Evolutionary conservation across 2,888 invertebrate genomes (phyloP).

Genomic region (Tachystola acroxantha): DNA sequence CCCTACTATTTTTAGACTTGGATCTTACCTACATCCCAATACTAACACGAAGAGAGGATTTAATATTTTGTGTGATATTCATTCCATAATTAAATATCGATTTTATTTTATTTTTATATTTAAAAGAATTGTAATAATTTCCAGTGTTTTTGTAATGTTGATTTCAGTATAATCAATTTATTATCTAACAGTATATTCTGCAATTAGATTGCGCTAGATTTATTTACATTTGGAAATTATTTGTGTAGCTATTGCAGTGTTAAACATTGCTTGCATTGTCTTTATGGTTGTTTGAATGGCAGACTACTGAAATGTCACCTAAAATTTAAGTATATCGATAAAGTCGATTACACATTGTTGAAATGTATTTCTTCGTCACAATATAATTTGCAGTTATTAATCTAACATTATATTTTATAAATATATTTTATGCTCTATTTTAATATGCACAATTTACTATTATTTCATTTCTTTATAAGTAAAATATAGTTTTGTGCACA

Average conservation of each 20-base stretch:
- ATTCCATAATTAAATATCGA: slow-evolving; percentile 55
- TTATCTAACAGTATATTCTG: slow-evolving; percentile 39
- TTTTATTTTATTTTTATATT: slow-evolving; percentile 50
- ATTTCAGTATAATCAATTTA: slow-evolving; percentile 32
- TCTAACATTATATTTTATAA: slow-evolving; percentile 70
- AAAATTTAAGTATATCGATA: slow-evolving; percentile 30
- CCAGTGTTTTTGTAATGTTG: slow-evolving; percentile 43
- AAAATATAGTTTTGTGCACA: slow-evolving; percentile 69
- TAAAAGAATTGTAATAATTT: slow-evolving; percentile 40
- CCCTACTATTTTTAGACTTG: slow-evolving; percentile 9
- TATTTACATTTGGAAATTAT: slow-evolving; percentile 40
- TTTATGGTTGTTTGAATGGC: slow-evolving; percentile 17
- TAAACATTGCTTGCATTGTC: slow-evolving; percentile 51
- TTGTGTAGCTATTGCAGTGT: slow-evolving; percentile 44
- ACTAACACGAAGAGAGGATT: slow-evolving; percentile 47
- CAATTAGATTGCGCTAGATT: slow-evolving; percentile 75
- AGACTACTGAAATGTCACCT: slow-evolving; percentile 16
- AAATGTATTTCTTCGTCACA: slow-evolving; percentile 48
- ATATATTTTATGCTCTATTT: slow-evolving; percentile 73
- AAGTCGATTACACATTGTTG: slow-evolving; percentile 52
- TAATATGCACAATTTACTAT: slow-evolving; percentile 73
- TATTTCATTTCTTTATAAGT: slow-evolving; percentile 66
- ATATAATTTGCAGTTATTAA: slow-evolving; percentile 68
- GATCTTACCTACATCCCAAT: slow-evolving; percentile 10
- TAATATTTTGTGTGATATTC: slow-evolving; percentile 72